phyloP scores from a whole-genome alignment of 2,113 vertebrate genomes.

The Saguinus imperator region DNA sequence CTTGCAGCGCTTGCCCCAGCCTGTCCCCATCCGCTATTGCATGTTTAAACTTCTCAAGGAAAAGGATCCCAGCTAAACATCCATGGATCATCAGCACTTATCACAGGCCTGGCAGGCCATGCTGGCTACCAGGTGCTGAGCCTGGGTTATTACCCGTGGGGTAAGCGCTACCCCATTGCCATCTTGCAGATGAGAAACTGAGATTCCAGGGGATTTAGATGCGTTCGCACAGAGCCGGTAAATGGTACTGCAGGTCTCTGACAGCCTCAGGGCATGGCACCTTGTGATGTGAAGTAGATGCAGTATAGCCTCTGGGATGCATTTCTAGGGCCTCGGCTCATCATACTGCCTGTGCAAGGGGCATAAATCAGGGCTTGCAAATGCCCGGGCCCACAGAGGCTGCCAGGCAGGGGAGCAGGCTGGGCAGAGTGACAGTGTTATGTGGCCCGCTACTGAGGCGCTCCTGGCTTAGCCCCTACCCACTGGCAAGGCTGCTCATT shows the following conservation, averaged over 20 bases:
- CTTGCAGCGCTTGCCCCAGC: too few species aligned
- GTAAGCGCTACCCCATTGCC: not conserved
- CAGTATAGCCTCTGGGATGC: not conserved
- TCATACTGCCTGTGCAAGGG: not conserved
- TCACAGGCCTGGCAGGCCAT: not conserved
- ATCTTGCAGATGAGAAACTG: not conserved
- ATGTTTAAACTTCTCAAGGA: not conserved
- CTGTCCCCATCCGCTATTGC: rapidly evolving
- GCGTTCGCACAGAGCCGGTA: rapidly evolving
- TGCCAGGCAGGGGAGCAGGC: not conserved
- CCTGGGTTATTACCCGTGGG: not conserved
- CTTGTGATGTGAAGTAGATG: rapidly evolving
- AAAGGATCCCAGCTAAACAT: not conserved
- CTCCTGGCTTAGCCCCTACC: not conserved
- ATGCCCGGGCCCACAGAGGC: not conserved
- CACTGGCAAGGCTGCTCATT: not conserved
- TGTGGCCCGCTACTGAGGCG: not conserved
- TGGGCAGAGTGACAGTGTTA: not conserved
- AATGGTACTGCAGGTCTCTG: not conserved
- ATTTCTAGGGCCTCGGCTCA: not conserved
- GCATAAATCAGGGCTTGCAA: not conserved
- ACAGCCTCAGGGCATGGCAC: not conserved
- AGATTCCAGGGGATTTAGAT: too few species aligned
- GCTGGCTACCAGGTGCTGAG: not conserved
- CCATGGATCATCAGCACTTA: not conserved